These are phyloP conservation scores for Xylota segnis DNA, from an alignment of 2,888 invertebrate genomes.

Conservation along the genomic window DNA sequence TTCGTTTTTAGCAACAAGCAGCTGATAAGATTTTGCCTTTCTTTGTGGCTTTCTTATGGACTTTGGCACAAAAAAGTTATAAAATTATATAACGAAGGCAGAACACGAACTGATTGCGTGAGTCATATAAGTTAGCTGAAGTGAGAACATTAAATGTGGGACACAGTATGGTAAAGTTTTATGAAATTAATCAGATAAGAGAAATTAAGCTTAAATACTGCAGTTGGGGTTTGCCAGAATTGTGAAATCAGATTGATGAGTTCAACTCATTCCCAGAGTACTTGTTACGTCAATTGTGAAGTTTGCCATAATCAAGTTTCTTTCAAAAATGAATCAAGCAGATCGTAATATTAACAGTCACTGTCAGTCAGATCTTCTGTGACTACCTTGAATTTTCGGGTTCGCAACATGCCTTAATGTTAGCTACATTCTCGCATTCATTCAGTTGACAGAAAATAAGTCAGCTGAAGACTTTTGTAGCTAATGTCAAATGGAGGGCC, in stretches of 20 bases:
- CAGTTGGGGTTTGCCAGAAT: background rate
- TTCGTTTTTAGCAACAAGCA: background rate
- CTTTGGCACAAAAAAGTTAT: slow-evolving; percentile 21
- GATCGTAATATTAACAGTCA: no score
- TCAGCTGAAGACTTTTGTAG: no score
- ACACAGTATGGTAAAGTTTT: background rate
- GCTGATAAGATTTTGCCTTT: slow-evolving; percentile 2
- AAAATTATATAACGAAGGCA: slow-evolving; percentile 21
- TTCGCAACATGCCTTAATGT: no score
- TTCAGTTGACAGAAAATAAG: no score
- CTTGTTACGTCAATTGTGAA: no score
- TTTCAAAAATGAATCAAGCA: no score
- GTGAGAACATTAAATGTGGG: slow-evolving; percentile 4
- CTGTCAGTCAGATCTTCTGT: no score
- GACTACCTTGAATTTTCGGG: no score
- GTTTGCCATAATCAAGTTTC: no score
- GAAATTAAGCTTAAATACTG: background rate
- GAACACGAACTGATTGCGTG: slow-evolving; percentile 5
- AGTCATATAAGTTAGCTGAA: background rate
- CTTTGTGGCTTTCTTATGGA: slow-evolving; percentile 10
- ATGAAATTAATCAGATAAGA: background rate
- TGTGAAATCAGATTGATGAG: background rate
- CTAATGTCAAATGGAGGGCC: no score
- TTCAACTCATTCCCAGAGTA: no score
- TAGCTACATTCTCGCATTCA: no score